These are phyloP conservation scores for Scopus umbretta DNA, from an alignment of 2,113 vertebrate genomes.

Conservation along the genomic window DNA sequence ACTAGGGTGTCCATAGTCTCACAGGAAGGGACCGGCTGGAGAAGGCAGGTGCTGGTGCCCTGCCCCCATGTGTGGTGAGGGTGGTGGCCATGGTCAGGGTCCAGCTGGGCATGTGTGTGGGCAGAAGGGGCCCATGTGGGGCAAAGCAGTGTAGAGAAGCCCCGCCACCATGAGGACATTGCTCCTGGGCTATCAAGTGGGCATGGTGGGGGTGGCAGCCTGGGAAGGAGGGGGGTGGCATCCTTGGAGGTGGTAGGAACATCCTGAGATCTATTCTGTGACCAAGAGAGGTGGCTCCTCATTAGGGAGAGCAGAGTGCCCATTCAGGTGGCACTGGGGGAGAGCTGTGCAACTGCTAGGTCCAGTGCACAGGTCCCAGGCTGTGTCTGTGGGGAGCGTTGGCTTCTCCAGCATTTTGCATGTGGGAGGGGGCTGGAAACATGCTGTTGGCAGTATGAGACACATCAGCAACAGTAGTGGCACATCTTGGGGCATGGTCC, in stretches of 20 bases:
- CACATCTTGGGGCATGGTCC: not conserved
- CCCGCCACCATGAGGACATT: rapidly evolving
- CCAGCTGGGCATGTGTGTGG: not conserved
- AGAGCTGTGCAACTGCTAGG: not conserved
- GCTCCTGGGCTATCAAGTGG: rapidly evolving
- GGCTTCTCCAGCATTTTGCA: not conserved
- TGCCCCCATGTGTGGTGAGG: not conserved
- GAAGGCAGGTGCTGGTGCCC: not conserved
- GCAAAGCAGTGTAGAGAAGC: rapidly evolving
- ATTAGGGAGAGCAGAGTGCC: not conserved
- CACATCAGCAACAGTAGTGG: not conserved
- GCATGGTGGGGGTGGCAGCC: not conserved
- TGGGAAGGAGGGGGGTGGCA: rapidly evolving
- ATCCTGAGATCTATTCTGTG: not conserved
- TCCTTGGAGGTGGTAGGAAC: not conserved
- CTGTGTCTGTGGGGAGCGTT: rapidly evolving
- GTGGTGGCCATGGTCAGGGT: not conserved
- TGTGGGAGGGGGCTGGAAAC: not conserved
- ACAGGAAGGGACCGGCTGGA: rapidly evolving
- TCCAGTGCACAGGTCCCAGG: not conserved
- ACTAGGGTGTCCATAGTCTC: not conserved
- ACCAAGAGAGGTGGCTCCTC: not conserved
- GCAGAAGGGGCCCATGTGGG: not conserved
- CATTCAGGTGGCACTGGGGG: rapidly evolving
- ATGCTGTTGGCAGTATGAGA: too few relatives aligned